These are phyloP conservation scores for Timandra comae DNA, from an alignment of 2,888 invertebrate genomes.

Conservation along the genomic window DNA sequence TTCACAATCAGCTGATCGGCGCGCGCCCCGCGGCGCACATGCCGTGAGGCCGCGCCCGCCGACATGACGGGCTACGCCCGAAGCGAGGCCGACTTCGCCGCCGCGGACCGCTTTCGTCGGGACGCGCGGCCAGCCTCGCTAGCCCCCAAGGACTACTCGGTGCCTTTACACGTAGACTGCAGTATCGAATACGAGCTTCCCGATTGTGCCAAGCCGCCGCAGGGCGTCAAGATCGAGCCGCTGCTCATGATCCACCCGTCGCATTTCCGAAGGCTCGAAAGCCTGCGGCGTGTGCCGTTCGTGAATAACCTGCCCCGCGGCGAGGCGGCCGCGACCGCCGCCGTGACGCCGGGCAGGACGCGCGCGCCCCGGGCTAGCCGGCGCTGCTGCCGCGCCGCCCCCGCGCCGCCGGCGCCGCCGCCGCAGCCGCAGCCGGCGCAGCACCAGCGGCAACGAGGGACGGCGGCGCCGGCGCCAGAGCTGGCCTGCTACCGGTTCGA, in stretches of 20 bases:
- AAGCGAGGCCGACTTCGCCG: conserved; percentile 69
- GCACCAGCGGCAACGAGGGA: conserved; percentile 15
- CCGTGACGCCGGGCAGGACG: conserved; percentile 34
- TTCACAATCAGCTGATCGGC: conserved; percentile 65
- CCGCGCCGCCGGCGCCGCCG: conserved; percentile 29
- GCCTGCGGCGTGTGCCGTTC: conserved; percentile 87
- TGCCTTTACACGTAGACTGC: conserved; percentile 92
- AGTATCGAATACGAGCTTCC: conserved; percentile 94
- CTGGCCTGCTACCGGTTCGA: conserved; percentile 45
- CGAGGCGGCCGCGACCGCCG: conserved; percentile 35
- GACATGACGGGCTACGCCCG: conserved; percentile 73
- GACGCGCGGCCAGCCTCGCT: conserved; percentile 67
- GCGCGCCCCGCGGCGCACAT: conserved; percentile 68
- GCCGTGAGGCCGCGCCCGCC: conserved; percentile 70
- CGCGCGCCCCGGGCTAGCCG: conserved; percentile 37
- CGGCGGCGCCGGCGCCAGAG: conserved; percentile 4
- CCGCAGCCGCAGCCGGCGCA: conserved; percentile 25
- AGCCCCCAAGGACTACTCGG: conserved; percentile 87
- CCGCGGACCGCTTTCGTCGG: conserved; percentile 61
- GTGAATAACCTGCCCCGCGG: conserved; percentile 87
- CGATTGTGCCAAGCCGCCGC: conserved; percentile 91
- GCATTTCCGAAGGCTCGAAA: conserved; percentile 91
- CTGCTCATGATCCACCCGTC: conserved; percentile 93
- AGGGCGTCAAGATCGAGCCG: conserved; percentile 88
- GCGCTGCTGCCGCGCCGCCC: conserved; percentile 36